A percentile compares a stretch with the other conserved stretches of the same genome.
phyloP scores from a whole-genome alignment of 2,113 vertebrate genomes.

The Eudorcas thomsonii region DNA sequence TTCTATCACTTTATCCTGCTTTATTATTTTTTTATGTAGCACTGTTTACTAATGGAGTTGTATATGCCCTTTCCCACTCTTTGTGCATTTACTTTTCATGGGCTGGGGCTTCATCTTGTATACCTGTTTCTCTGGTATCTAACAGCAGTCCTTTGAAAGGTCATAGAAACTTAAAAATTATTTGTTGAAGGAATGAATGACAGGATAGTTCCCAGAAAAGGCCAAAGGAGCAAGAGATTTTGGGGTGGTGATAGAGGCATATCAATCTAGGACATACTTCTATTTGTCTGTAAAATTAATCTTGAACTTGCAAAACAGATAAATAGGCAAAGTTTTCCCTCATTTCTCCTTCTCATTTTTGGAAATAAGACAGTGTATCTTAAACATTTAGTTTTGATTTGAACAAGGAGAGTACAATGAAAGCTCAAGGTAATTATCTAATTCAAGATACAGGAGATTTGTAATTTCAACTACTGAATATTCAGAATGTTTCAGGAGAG shows the following conservation, averaged over 20 bases:
- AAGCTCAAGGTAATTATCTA: not conserved
- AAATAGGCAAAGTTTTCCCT: not conserved
- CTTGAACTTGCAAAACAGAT: not conserved
- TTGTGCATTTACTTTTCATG: not conserved
- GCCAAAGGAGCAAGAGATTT: not conserved
- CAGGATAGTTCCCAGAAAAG: not conserved
- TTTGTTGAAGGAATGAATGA: not conserved
- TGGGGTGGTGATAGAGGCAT: not conserved
- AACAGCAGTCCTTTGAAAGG: not conserved
- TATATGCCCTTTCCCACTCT: not conserved
- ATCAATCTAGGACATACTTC: not conserved
- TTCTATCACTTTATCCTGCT: not conserved
- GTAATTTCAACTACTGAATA: not conserved
- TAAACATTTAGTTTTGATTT: not conserved
- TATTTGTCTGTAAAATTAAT: not conserved
- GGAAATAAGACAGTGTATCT: not conserved
- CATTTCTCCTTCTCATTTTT: not conserved
- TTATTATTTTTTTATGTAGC: not conserved
- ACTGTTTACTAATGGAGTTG: not conserved
- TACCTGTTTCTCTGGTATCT: not conserved
- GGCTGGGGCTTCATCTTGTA: not conserved
- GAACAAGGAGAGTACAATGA: not conserved
- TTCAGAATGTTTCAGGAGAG: not conserved
- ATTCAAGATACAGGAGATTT: not conserved
- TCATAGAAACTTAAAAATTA: not conserved